Conservation (phyloP, 1,140 invertebrate species). For the Bombus balteatus region DNA sequence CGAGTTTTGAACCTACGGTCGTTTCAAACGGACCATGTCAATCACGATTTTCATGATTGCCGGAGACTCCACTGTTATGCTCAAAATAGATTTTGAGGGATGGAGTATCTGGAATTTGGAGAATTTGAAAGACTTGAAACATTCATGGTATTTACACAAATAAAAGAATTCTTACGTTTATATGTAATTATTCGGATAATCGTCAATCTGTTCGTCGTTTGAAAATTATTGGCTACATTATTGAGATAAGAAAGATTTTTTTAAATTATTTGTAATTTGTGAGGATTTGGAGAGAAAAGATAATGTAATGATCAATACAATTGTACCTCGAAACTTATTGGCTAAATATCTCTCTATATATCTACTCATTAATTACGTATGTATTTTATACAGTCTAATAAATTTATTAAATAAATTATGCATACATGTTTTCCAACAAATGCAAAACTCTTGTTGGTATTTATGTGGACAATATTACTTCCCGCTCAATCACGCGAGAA, state of each 20-base stretch:
- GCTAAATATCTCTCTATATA: too few species aligned
- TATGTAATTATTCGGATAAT: not conserved
- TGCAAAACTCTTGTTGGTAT: not conserved
- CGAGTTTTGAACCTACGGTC: constrained; percentile 51
- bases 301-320: too few species aligned
- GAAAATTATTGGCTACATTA: not conserved
- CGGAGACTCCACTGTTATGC: not conserved
- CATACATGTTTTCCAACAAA: not conserved
- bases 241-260: not conserved
- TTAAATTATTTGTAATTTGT: too few species aligned
- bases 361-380: too few species aligned
- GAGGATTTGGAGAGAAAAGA: too few species aligned
- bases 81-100: not conserved
- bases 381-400: too few species aligned
- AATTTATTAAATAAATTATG: not conserved
- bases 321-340: too few species aligned
- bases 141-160: not conserved
- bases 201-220: not conserved
- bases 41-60: constrained; percentile 18
- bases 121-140: not conserved
- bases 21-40: constrained; percentile 24
- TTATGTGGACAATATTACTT: not conserved
- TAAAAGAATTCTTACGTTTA: not conserved
- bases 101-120: not conserved
- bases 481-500: not conserved